Evolutionary conservation across 1,140 invertebrate genomes (phyloP), one percentile per base, ranked within the genome.

Genomic region (Akabosia matsudoensis): DNA sequence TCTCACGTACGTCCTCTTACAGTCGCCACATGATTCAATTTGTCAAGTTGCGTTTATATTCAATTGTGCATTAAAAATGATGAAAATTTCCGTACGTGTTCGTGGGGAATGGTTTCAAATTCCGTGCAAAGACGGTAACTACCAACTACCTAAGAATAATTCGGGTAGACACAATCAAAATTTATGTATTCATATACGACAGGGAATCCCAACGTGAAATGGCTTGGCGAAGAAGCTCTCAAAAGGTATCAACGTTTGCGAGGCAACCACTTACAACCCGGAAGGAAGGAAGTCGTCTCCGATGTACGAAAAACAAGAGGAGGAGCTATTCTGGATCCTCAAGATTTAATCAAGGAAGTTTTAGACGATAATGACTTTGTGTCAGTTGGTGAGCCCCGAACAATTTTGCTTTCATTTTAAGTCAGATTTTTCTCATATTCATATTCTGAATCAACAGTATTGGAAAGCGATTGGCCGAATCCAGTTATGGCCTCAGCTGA

Each of bases 291-390:
- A 75, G 83, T 82, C 3, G 86, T 90, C 13, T 86, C 85, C 70
- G 88, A 90, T 82, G 84, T 91, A 2, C 82, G 89, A 16, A 90
- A 89, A 82, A 89, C 89, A 0, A 84, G 87, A 79, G 89, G 90
- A 4, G 88, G 89, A 0, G 89, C 89, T 13, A 87, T 91, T 56
- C 81, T 90, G 61, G 89, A 91, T 82, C 86, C 86, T 1, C 86
- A 88, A 77, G 90, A 91, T 82, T 14, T 83, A 13, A 85, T 91
- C 33, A 83, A 81, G 70, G 85, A 88, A 73, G 87, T 91, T 26
- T 83, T 91, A 7, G 88, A 90, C 78, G 89, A 90, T 82, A 88
- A 90, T 83, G 90, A 91, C 76, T 90, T 89, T 82, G 88, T 90
- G 30, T 88, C 88, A 33, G 86, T 90, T 37, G 88, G 89, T 90